A percentile compares a stretch with the other conserved stretches of the same genome.
Conservation (phyloP, 2,113 vertebrate species). For the Cephalopterus ornatus region DNA sequence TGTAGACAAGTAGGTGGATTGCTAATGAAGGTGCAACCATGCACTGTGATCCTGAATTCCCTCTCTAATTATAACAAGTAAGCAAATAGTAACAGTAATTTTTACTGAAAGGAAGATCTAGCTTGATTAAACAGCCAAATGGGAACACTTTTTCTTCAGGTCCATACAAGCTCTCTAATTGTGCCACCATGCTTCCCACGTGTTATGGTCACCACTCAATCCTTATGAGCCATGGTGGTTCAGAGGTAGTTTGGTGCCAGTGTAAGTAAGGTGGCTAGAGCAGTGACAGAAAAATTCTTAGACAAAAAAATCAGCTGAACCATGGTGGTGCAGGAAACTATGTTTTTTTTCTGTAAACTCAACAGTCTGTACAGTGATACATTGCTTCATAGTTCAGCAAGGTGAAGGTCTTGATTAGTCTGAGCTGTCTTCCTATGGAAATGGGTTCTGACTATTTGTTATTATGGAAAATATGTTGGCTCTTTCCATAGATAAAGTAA, state of each 20-base stretch:
- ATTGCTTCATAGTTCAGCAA: neutral
- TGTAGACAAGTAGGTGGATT: neutral
- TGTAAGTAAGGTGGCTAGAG: neutral
- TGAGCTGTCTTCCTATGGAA: neutral
- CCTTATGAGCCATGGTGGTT: neutral
- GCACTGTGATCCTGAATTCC: neutral
- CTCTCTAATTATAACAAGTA: neutral
- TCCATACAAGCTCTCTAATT: neutral
- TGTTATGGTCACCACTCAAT: neutral
- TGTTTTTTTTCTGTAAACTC: neutral
- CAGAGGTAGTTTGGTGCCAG: neutral
- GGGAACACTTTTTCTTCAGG: neutral
- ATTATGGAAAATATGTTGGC: neutral
- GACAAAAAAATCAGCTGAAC: neutral
- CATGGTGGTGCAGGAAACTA: neutral
- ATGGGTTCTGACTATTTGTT: neutral
- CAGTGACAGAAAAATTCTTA: neutral
- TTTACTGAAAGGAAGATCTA: neutral
- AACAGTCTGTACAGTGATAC: neutral
- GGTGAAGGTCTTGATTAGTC: neutral
- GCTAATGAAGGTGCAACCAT: neutral
- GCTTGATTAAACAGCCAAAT: neutral
- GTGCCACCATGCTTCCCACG: fast-evolving
- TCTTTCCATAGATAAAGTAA: neutral
- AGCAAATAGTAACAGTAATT: neutral